A percentile compares a stretch with the other conserved stretches of the same genome.
Evolutionary conservation across 2,113 vertebrate genomes (phyloP).

Genomic region (Odocoileus virginianus): DNA sequence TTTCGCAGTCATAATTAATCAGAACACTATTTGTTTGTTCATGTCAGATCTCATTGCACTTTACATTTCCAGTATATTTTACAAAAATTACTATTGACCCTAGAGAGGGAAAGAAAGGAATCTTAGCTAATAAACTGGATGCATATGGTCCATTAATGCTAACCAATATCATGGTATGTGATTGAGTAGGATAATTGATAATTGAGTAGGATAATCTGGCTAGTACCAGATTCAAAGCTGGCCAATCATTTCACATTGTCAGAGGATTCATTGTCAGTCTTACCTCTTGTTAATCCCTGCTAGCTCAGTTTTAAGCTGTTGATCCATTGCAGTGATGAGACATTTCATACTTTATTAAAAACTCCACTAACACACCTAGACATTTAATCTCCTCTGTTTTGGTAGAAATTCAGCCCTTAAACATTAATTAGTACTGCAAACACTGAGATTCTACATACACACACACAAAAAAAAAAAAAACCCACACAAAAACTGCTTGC

Average conservation of each 20-base stretch:
- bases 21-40: conserved; percentile 7
- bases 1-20: background rate
- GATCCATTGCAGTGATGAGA: background rate
- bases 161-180: conserved; percentile 25
- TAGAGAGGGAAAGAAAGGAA: background rate
- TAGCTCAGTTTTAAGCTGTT: background rate
- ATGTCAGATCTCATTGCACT: background rate
- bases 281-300: background rate
- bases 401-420: background rate
- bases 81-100: background rate
- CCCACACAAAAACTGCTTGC: background rate
- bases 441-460: background rate
- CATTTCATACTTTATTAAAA: conserved; percentile 26
- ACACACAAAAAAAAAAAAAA: background rate
- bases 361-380: background rate
- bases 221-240: background rate
- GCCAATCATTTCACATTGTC: background rate
- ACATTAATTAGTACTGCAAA: background rate
- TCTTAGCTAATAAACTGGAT: conserved; percentile 35
- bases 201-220: conserved; percentile 41
- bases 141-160: conserved; percentile 29
- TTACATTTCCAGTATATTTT: conserved; percentile 30
- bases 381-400: background rate
- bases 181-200: conserved; percentile 42
- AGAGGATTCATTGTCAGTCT: background rate